Evolutionary conservation across 2,113 vertebrate genomes (phyloP).

Genomic region (Tympanuchus pallidicinctus): DNA sequence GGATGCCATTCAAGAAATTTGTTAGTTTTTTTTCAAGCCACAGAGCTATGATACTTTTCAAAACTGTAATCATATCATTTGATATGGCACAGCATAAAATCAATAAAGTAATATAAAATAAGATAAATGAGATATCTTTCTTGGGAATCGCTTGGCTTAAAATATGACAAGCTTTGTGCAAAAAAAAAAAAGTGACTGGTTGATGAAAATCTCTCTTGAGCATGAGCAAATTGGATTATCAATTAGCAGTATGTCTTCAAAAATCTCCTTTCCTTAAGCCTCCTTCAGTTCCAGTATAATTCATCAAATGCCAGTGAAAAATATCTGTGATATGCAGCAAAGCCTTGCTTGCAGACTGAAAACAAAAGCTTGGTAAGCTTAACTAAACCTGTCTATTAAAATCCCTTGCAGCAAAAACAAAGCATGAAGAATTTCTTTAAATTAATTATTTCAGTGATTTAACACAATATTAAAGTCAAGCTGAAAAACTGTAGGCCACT

Average conservation of each 20-base stretch:
- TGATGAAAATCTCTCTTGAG: constrained; percentile 66
- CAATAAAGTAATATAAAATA: constrained; percentile 55
- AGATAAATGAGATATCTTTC: constrained; percentile 61
- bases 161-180: constrained; percentile 47
- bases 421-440: constrained; percentile 17
- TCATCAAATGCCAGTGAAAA: constrained; percentile 52
- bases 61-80: constrained; percentile 48
- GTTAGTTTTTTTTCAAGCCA: background rate
- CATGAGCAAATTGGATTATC: constrained; percentile 63
- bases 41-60: constrained; percentile 33
- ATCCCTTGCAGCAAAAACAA: constrained; percentile 44
- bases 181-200: constrained; percentile 32
- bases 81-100: constrained; percentile 57
- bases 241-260: constrained; percentile 50
- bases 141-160: constrained; percentile 45
- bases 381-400: constrained; percentile 52
- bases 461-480: constrained; percentile 42
- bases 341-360: constrained; percentile 32
- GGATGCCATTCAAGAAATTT: background rate
- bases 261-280: constrained; percentile 17
- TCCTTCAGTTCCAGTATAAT: constrained; percentile 38
- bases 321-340: background rate
- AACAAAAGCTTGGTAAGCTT: constrained; percentile 36
- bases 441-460: constrained; percentile 52
- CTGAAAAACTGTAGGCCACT: constrained; percentile 4